Base-by-base conservation (phyloP, 2,113 vertebrate species). In the Perca schrenkii region DNA sequence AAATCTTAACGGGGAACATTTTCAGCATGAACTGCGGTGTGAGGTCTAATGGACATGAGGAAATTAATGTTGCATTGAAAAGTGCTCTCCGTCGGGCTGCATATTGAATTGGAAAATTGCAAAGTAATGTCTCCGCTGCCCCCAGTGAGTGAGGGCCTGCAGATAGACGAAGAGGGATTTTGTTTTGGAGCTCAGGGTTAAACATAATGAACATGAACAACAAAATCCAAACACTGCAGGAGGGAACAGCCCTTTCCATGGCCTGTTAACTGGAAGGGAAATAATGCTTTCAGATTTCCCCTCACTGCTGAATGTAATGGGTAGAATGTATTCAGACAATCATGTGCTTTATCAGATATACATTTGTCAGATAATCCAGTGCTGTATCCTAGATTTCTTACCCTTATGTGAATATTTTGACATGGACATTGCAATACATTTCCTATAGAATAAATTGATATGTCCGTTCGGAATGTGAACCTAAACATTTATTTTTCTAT, bases 191-290 rank as follows among this genome's bases (percentile, higher is more conserved):
- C 64, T 81, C 61, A 63, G 78, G 80, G 86, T 86, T 81, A 89
- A 90, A 92, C 71, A 36, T 91, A 87, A 94, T 93, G 86, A 88
- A 90, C 81, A 85, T 84, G 77, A 87, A 94, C 88, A 91, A 79
- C 74, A 91, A 83, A 84, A 89, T 92, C 82, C 83, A 88, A 90
- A 88, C 90, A 88, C 76, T 81, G 79, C 84, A 75, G 87, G 84
- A 88, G 80, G 68, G 74, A 89, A 17, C 68, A 61, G 82, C 71
- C 66, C 56, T 84, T 86, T 86, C 58, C 71, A 63, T 52, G 71
- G 67, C 87, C 79, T 65, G 65, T 75, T 80, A 75, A 80, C 82
- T 82, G 85, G 82, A 86, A 90, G 69, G 70, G 61, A 78, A 85
- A 74, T 77, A 68, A 75, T 19, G 69, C 67, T 65, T 73, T 84